A percentile compares a stretch with the other conserved stretches of the same genome.
Conservation (phyloP, 2,888 invertebrate species). For the Volucella zonaria region DNA sequence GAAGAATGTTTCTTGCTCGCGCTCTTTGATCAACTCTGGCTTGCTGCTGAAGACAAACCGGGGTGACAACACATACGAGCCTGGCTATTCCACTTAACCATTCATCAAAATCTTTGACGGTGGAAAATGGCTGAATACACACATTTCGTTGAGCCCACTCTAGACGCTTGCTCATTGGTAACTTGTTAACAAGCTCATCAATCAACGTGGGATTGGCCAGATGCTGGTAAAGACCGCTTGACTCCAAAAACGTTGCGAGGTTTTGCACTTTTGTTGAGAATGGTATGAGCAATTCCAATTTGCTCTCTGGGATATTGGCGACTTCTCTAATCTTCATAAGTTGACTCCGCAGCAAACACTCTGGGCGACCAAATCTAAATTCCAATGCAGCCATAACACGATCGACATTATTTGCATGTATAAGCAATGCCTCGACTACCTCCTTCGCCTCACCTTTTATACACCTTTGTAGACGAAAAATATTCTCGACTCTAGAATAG, state of each 20-base stretch:
- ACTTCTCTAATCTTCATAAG: no score
- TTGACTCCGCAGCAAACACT: no score
- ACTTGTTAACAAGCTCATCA: no score
- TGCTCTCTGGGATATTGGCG: neutral
- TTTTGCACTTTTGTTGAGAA: neutral
- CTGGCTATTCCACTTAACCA: slow-evolving; percentile 5
- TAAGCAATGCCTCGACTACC: neutral
- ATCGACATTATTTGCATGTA: neutral
- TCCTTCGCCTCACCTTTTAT: neutral
- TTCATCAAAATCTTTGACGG: neutral
- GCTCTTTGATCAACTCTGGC: neutral
- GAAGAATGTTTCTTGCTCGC: neutral
- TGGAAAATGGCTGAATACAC: neutral
- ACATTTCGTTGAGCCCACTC: slow-evolving; percentile 3
- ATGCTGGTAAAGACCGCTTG: neutral
- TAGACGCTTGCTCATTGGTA: neutral
- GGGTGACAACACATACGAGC: neutral
- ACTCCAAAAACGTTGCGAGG: neutral
- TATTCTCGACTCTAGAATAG: neutral
- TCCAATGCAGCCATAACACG: no score
- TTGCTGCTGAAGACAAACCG: neutral
- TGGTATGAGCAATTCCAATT: neutral
- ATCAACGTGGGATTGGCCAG: no score
- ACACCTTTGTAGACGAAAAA: neutral
- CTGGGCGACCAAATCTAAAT: no score